A percentile compares a stretch with the other conserved stretches of the same genome.
Conservation (phyloP, 1,140 invertebrate genomes). For the Hypsibius dujardini region DNA sequence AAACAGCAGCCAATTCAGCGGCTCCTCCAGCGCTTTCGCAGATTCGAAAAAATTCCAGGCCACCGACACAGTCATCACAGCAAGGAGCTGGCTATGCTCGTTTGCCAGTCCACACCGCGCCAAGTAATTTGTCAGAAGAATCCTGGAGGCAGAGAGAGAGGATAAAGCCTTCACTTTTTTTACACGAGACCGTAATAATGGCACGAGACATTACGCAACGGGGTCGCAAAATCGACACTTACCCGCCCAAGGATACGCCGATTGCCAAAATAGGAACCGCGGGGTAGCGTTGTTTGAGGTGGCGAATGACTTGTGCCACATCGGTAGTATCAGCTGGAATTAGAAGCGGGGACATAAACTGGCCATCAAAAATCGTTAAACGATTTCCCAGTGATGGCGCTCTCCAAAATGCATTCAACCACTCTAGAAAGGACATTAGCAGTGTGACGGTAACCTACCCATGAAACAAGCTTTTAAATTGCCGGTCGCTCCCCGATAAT, state of each 20-base stretch:
- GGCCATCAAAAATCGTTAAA: not conserved
- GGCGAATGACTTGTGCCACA: conserved; percentile 50
- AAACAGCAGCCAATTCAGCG: conserved; percentile 52
- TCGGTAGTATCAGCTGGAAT: conserved; percentile 33
- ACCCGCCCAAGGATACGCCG: conserved; percentile 62
- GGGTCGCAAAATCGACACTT: conserved; percentile 21
- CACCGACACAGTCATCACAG: conserved; percentile 58
- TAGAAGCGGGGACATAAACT: too few relatives aligned
- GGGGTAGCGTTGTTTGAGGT: conserved; percentile 45
- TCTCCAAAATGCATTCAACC: conserved; percentile 23
- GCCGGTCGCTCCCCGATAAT: not conserved
- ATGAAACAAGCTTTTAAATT: too few relatives aligned
- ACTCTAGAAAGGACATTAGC: too few relatives aligned
- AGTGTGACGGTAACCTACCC: conserved; percentile 17
- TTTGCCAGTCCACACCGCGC: conserved; percentile 37
- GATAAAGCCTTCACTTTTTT: not conserved
- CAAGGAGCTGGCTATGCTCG: conserved; percentile 42
- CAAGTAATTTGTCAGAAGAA: conserved; percentile 58
- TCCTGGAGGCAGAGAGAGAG: conserved; percentile 30
- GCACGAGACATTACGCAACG: not conserved
- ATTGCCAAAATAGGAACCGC: conserved; percentile 49
- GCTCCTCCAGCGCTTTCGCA: conserved; percentile 52
- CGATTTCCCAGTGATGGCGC: conserved; percentile 24
- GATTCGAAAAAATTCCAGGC: conserved; percentile 61
- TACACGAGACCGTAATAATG: too few relatives aligned